phyloP scores from a whole-genome alignment of 2,113 vertebrate species.

The Phrynocephalus versicolor region DNA sequence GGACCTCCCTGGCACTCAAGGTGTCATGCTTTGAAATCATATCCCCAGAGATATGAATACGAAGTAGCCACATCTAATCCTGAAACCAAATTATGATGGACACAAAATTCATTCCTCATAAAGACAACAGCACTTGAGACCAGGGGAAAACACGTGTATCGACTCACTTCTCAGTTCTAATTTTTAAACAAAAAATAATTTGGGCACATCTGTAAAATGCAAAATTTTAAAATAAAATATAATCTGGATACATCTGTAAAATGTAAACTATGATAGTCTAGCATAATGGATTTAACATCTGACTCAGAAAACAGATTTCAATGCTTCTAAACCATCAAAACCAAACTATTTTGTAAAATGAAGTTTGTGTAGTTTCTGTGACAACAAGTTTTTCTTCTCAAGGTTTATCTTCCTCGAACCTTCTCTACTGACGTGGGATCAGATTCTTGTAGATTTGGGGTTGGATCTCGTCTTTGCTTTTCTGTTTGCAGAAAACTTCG shows the following conservation, averaged over 20 bases:
- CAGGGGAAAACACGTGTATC: not conserved
- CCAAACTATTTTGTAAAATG: not conserved
- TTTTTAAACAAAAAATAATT: not conserved
- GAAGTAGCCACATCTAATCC: too few relatives aligned
- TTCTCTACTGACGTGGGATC: not conserved
- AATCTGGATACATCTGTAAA: not conserved
- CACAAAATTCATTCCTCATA: not conserved
- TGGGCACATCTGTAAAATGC: not conserved
- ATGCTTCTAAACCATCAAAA: not conserved
- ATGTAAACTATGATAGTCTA: not conserved
- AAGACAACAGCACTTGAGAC: not conserved
- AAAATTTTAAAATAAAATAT: not conserved
- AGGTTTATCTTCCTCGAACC: not conserved
- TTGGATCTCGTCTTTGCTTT: not conserved
- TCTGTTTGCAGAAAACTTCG: not conserved
- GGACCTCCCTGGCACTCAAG: too few relatives aligned
- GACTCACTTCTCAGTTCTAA: not conserved
- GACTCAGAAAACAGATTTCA: not conserved
- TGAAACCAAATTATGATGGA: too few relatives aligned
- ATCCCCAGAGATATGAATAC: too few relatives aligned
- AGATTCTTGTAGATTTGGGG: not conserved
- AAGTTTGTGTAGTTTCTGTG: not conserved
- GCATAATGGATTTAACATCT: not conserved
- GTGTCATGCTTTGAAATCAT: too few relatives aligned
- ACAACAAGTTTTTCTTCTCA: not conserved